Conservation (phyloP, 2,888 invertebrate genomes). For the Drosophila buzzatii region DNA sequence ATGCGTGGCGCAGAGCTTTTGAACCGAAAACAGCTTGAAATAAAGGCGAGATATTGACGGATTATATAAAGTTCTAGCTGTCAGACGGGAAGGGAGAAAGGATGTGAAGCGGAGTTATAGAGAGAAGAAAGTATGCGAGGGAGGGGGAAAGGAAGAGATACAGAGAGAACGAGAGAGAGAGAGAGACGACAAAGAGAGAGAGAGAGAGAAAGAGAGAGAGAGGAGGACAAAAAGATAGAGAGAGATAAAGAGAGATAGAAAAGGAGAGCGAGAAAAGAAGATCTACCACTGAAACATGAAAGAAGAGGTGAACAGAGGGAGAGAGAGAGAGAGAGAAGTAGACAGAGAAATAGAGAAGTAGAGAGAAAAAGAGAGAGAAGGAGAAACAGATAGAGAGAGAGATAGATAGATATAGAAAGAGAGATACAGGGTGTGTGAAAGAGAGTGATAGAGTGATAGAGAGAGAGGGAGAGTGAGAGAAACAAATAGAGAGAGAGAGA, state of each 20-base stretch:
- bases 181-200: background rate
- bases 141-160: background rate
- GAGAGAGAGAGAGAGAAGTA: background rate
- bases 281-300: too few relatives aligned
- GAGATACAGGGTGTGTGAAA: background rate
- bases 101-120: background rate
- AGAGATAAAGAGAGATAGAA: background rate
- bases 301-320: background rate
- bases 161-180: too few relatives aligned
- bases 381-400: background rate
- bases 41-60: background rate
- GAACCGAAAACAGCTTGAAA: background rate
- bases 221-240: too few relatives aligned
- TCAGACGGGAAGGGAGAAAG: background rate
- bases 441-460: background rate
- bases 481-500: background rate
- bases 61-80: background rate
- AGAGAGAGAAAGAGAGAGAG: background rate
- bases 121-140: background rate
- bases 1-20: slow-evolving; percentile 7
- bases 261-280: background rate
- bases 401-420: background rate
- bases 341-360: background rate
- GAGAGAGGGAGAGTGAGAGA: background rate
- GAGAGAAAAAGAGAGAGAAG: background rate